phyloP scores from a whole-genome alignment of 2,888 invertebrate genomes.

The Miltochrista miniata region DNA sequence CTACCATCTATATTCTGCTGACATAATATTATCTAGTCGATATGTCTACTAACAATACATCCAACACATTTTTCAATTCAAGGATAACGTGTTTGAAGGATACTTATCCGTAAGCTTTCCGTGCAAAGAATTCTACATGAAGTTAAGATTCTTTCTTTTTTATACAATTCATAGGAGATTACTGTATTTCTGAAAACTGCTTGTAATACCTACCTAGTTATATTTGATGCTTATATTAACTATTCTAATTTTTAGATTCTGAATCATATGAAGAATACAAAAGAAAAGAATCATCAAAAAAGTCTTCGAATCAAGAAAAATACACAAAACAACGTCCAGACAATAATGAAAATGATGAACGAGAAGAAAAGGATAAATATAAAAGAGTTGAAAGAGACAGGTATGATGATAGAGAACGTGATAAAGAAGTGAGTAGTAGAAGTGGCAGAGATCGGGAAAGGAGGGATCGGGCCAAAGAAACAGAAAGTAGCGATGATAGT shows the following conservation, averaged over 20 bases:
- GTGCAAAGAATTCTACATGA: not conserved
- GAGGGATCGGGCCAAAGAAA: not conserved
- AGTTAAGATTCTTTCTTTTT: too few species aligned
- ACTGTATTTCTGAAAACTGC: too few species aligned
- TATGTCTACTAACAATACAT: too few species aligned
- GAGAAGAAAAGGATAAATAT: not conserved
- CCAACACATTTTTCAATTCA: too few species aligned
- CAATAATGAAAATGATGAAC: conserved; percentile 3
- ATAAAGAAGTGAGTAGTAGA: not conserved
- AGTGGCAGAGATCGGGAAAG: not conserved
- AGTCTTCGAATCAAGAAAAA: conserved; percentile 53
- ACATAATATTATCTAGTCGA: too few species aligned
- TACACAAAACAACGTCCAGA: conserved; percentile 44
- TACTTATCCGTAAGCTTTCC: not conserved
- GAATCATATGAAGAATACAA: conserved; percentile 89
- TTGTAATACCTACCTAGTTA: too few species aligned
- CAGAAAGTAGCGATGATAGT: not conserved
- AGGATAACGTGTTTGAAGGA: not conserved
- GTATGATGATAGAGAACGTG: not conserved
- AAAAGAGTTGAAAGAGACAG: not conserved
- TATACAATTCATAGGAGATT: too few species aligned
- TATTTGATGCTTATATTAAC: too few species aligned
- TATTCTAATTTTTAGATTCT: conserved; percentile 79
- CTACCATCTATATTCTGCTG: too few species aligned
- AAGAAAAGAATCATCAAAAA: conserved; percentile 62